phyloP scores from a whole-genome alignment of 2,797 vertebrate species.

The Pseudochaenichthys georgianus region DNA sequence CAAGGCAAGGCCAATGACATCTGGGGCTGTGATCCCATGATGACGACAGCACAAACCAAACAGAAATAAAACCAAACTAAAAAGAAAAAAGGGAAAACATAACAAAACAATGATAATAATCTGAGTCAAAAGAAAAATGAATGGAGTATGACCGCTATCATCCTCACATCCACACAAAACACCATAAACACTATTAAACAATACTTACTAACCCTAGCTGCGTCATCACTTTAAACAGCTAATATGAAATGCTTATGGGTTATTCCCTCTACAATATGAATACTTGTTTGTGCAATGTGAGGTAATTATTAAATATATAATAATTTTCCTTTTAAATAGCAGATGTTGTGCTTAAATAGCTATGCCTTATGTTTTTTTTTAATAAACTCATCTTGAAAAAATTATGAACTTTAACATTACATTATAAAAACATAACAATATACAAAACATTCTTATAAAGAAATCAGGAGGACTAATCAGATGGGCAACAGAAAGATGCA shows the following conservation, averaged over 20 bases:
- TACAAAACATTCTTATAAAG: slow-evolving; percentile 51
- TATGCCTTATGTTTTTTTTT: background rate
- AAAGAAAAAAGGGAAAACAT: slow-evolving; percentile 72
- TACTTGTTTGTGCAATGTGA: background rate
- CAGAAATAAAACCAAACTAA: slow-evolving; percentile 81
- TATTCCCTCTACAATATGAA: background rate
- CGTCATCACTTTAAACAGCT: background rate
- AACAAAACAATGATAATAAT: slow-evolving; percentile 80
- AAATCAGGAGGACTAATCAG: slow-evolving; percentile 56
- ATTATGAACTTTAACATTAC: background rate
- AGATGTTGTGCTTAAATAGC: slow-evolving; percentile 1
- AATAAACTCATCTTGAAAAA: background rate
- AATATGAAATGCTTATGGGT: background rate
- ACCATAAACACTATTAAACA: background rate
- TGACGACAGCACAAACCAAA: slow-evolving; percentile 83
- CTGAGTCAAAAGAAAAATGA: slow-evolving; percentile 77
- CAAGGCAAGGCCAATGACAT: slow-evolving; percentile 90
- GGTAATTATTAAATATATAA: background rate
- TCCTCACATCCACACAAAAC: slow-evolving; percentile 33
- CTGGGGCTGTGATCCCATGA: slow-evolving; percentile 88
- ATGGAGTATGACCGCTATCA: slow-evolving; percentile 67
- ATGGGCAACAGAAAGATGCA: slow-evolving; percentile 73
- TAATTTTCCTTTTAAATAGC: slow-evolving; percentile 5
- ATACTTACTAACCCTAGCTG: background rate
- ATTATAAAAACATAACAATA: slow-evolving; percentile 37